A percentile compares a stretch with the other conserved stretches of the same genome.
Evolutionary conservation across 2,888 invertebrate species (phyloP).

Genomic region (Pharmacophagus antenor): DNA sequence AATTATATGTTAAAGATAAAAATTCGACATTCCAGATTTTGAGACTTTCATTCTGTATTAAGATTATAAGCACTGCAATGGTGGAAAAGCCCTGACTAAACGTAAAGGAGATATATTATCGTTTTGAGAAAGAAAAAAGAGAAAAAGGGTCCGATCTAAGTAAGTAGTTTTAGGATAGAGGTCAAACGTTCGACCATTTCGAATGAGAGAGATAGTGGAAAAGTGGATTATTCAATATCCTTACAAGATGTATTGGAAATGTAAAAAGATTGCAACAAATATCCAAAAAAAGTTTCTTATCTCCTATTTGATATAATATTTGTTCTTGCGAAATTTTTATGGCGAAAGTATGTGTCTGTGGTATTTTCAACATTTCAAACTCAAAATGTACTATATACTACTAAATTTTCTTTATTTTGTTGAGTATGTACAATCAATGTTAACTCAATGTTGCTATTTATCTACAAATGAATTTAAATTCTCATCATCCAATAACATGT

Average conservation of each 20-base stretch:
- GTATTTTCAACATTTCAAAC: too few species aligned
- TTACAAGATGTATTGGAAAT: not conserved
- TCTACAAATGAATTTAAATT: too few species aligned
- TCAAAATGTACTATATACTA: not conserved
- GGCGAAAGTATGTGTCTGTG: not conserved
- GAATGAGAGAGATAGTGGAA: conserved; percentile 15
- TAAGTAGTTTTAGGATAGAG: conserved; percentile 16
- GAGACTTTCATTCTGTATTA: too few species aligned
- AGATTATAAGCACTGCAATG: not conserved
- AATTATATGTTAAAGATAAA: too few species aligned
- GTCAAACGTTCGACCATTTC: conserved; percentile 10
- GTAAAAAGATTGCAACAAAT: not conserved
- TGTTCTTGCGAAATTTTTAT: too few species aligned
- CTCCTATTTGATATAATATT: too few species aligned
- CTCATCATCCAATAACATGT: too few species aligned
- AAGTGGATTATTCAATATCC: conserved; percentile 5
- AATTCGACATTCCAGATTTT: too few species aligned
- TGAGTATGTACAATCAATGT: too few species aligned
- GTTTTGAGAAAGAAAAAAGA: not conserved
- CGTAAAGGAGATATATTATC: not conserved
- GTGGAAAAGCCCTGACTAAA: not conserved
- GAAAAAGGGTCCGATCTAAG: conserved; percentile 15
- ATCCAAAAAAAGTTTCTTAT: not conserved
- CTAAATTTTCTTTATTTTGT: too few species aligned
- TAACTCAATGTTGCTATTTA: too few species aligned